Percentiles rank a stretch among this genome's conserved stretches.
phyloP scores from a whole-genome alignment of 92 coral and sea anemone species.

The Palythoa grandiflora region DNA sequence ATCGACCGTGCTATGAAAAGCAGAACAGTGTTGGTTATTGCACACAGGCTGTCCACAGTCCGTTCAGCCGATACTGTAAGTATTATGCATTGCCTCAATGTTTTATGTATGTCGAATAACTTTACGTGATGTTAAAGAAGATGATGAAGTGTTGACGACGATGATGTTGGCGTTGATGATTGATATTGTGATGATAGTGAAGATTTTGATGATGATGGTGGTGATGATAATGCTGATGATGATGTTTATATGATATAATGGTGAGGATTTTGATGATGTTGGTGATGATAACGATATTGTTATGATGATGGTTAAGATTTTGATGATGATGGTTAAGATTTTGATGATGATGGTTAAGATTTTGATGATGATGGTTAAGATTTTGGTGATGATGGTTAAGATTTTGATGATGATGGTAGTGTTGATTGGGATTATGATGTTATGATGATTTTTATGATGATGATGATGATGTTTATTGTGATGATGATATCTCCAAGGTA shows the following conservation, averaged over 20 bases:
- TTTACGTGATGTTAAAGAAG: too few species aligned
- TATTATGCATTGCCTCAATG: not conserved
- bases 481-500: constrained; percentile 61
- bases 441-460: not conserved
- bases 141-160: not conserved
- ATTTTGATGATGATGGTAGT: not conserved
- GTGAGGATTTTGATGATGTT: not conserved
- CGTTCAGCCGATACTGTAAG: constrained; percentile 87
- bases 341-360: not conserved
- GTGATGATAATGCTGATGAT: not conserved
- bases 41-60: constrained; percentile 93
- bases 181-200: not conserved
- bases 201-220: not conserved
- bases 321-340: not conserved
- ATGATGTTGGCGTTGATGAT: not conserved
- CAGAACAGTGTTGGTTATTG: constrained; percentile 94
- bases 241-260: not conserved
- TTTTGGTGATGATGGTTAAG: not conserved
- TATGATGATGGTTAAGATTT: not conserved
- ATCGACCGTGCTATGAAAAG: constrained; percentile 94
- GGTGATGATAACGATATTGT: not conserved
- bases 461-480: not conserved
- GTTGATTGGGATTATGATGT: not conserved
- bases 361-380: not conserved
- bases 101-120: too few species aligned